Percentiles rank a stretch among this genome's conserved stretches.
These are phyloP conservation scores for Ennomos erosarius DNA, from an alignment of 2,888 invertebrate genomes.

Conservation along the genomic window DNA sequence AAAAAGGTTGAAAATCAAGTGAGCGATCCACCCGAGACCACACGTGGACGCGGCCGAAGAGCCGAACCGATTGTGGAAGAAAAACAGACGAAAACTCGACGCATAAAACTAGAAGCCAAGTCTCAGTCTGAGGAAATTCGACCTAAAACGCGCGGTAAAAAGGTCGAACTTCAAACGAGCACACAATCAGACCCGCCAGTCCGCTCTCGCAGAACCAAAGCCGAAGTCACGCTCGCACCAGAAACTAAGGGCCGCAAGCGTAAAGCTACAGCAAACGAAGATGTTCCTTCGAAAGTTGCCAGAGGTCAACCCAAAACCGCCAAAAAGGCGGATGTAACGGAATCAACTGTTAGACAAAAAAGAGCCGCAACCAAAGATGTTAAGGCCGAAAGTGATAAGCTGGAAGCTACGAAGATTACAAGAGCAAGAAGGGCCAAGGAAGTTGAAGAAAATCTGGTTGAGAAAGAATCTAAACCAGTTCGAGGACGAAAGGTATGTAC, in stretches of 20 bases:
- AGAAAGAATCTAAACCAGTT: conserved; percentile 6
- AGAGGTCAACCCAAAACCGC: conserved; percentile 39
- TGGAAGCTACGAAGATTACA: conserved; percentile 8
- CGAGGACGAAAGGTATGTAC: conserved; percentile 12
- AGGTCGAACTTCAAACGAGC: neutral
- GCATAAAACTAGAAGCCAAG: neutral
- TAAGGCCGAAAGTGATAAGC: conserved; percentile 1
- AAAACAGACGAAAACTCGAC: neutral
- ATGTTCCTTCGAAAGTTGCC: conserved; percentile 42
- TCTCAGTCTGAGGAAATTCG: neutral
- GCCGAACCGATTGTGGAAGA: conserved; percentile 2
- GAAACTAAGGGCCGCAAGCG: conserved; percentile 41
- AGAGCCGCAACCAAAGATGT: conserved; percentile 2
- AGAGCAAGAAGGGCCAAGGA: conserved; percentile 16
- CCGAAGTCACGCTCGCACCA: neutral
- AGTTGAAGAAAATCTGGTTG: conserved; percentile 5
- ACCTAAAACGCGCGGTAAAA: conserved; percentile 4
- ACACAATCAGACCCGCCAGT: conserved; percentile 9
- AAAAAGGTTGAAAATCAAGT: neutral
- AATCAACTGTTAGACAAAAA: conserved; percentile 2
- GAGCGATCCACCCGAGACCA: neutral
- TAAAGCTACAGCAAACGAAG: conserved; percentile 38
- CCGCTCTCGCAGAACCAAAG: conserved; percentile 3
- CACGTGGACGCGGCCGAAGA: neutral
- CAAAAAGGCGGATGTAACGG: conserved; percentile 35